phyloP scores from a whole-genome alignment of 2,888 invertebrate genomes.

The Agriopis aurantiaria region DNA sequence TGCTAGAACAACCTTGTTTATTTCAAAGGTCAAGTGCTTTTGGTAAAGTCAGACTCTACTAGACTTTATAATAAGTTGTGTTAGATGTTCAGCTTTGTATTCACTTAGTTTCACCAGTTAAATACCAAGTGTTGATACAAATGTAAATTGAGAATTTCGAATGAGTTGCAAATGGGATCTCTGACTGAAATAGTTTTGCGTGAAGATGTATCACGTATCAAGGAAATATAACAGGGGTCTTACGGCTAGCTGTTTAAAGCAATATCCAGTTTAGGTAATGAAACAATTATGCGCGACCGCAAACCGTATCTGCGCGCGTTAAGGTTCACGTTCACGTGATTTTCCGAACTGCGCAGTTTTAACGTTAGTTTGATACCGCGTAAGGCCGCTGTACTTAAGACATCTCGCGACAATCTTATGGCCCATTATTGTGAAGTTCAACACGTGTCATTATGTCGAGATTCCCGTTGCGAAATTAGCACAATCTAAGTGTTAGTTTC shows the following conservation, averaged over 20 bases:
- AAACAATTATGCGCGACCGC: no score
- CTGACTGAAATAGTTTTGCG: not conserved
- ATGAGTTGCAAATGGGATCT: not conserved
- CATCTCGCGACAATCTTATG: constrained; percentile 16
- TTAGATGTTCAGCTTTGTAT: not conserved
- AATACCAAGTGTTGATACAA: not conserved
- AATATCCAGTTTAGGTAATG: no score
- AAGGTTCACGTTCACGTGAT: no score
- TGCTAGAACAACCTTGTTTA: constrained; percentile 18
- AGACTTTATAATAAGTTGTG: not conserved
- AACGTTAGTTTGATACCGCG: no score
- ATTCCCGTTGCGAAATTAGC: constrained; percentile 22
- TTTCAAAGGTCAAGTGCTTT: constrained; percentile 21
- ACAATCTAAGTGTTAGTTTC: constrained; percentile 11
- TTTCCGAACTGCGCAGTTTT: no score
- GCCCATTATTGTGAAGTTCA: constrained; percentile 8
- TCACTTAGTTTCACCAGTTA: not conserved
- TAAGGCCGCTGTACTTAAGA: no score
- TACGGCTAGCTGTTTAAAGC: no score
- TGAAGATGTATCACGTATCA: constrained; percentile 4
- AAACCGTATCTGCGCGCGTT: no score
- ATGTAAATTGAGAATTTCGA: not conserved
- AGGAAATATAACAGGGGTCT: not conserved
- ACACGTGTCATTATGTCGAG: constrained; percentile 1
- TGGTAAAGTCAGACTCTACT: not conserved